Evolutionary conservation across 2,797 vertebrate species (phyloP).

Genomic region (Luscinia luscinia): DNA sequence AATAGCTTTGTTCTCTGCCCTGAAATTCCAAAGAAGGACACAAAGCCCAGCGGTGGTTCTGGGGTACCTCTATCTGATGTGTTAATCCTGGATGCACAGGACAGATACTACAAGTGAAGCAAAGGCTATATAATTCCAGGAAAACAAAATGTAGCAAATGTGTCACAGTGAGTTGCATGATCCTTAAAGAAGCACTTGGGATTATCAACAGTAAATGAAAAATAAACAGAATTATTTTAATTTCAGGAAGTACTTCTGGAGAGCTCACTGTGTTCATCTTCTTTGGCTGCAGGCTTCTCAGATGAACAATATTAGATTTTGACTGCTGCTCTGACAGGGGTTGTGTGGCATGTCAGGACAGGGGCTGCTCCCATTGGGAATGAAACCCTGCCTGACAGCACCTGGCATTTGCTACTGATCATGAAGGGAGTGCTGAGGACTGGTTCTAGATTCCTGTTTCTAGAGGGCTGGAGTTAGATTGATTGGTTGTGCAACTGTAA

Average conservation of each 20-base stretch:
- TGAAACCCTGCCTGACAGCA: not conserved
- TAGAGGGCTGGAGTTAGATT: not conserved
- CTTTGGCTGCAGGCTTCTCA: not conserved
- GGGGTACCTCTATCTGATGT: not conserved
- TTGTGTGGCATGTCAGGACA: not conserved
- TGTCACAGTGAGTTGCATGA: not conserved
- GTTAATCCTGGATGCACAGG: not conserved
- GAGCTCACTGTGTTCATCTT: rapidly evolving
- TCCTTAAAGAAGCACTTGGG: not conserved
- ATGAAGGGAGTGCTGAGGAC: not conserved
- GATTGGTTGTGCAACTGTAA: not conserved
- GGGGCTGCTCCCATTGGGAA: rapidly evolving
- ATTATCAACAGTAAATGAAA: not conserved
- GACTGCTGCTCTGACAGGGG: not conserved
- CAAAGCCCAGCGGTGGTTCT: not conserved
- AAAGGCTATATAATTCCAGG: not conserved
- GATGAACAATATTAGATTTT: not conserved
- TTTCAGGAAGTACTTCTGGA: not conserved
- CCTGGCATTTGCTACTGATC: not conserved
- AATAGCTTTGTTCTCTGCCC: not conserved
- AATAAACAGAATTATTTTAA: not conserved
- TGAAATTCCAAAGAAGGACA: not conserved
- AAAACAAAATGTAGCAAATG: constrained; percentile 3
- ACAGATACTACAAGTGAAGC: not conserved
- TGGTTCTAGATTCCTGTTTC: not conserved